Percentiles rank a stretch among this genome's conserved stretches.
Evolutionary conservation across 2,113 vertebrate genomes (phyloP).

Genomic region (Progne subis): DNA sequence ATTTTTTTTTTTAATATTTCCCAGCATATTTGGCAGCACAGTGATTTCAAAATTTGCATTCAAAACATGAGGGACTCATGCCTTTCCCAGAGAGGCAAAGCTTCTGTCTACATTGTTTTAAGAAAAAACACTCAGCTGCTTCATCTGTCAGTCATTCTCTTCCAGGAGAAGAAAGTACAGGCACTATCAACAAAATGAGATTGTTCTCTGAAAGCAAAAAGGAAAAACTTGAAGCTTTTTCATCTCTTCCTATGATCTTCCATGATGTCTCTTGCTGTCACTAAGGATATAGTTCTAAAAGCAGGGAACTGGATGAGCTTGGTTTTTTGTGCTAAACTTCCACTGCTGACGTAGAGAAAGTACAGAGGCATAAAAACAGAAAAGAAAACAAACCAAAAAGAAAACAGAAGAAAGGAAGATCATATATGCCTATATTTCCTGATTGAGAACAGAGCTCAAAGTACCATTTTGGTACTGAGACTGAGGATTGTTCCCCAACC

Average conservation of each 20-base stretch:
- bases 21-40: not conserved
- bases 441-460: not conserved
- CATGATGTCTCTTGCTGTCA: not conserved
- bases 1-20: not conserved
- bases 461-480: not conserved
- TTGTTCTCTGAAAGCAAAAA: not conserved
- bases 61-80: not conserved
- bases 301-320: not conserved
- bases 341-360: not conserved
- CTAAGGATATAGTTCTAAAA: not conserved
- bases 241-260: not conserved
- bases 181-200: not conserved
- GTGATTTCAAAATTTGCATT: not conserved
- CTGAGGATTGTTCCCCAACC: not conserved
- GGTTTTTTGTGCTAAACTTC: not conserved
- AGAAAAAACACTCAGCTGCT: not conserved
- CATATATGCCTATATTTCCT: not conserved
- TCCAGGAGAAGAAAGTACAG: not conserved
- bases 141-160: not conserved
- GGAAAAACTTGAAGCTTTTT: not conserved
- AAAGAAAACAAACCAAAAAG: fast-evolving
- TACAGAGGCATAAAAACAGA: not conserved
- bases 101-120: not conserved
- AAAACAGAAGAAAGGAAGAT: not conserved
- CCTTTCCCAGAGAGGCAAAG: not conserved